Conservation (phyloP, 2,888 invertebrate species). For the Melipona bicolor region DNA sequence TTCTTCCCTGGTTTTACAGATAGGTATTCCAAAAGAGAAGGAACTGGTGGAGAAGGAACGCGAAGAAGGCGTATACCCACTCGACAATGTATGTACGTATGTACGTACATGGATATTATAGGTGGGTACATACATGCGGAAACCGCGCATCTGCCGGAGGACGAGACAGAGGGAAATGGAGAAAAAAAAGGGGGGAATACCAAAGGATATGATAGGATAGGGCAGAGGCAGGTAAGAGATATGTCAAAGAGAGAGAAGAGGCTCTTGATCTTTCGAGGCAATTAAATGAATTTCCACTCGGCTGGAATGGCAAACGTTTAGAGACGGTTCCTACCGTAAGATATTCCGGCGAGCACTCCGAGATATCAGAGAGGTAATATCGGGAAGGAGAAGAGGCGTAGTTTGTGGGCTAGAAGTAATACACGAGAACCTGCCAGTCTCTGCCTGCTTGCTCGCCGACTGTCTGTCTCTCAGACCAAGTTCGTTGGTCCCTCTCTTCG, state of each 20-base stretch:
- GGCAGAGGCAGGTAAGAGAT: conserved; percentile 16
- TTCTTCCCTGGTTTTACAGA: neutral
- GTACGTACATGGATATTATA: neutral
- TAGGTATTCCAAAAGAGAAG: neutral
- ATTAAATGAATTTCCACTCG: conserved; percentile 76
- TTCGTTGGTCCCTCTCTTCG: neutral
- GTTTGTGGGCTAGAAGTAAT: conserved; percentile 75
- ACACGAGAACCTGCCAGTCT: conserved; percentile 66
- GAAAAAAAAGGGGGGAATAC: too few species aligned
- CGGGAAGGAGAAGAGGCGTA: conserved; percentile 69
- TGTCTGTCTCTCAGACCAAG: conserved; percentile 49
- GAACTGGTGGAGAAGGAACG: neutral
- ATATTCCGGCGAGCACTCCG: conserved; percentile 70
- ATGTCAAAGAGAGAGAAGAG: conserved; percentile 49
- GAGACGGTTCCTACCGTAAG: conserved; percentile 72
- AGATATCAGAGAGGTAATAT: conserved; percentile 73
- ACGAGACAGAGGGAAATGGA: neutral
- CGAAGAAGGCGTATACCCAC: conserved; percentile 13
- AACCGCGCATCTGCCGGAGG: conserved; percentile 24
- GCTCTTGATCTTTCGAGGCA: conserved; percentile 74
- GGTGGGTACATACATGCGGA: conserved; percentile 8
- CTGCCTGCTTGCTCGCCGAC: conserved; percentile 34
- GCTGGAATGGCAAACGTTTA: conserved; percentile 75
- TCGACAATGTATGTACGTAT: conserved; percentile 19
- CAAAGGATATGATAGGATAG: neutral